Percentiles rank a stretch among this genome's conserved stretches.
Conservation (phyloP, 2,797 vertebrate genomes). For the Botia kubotai region DNA sequence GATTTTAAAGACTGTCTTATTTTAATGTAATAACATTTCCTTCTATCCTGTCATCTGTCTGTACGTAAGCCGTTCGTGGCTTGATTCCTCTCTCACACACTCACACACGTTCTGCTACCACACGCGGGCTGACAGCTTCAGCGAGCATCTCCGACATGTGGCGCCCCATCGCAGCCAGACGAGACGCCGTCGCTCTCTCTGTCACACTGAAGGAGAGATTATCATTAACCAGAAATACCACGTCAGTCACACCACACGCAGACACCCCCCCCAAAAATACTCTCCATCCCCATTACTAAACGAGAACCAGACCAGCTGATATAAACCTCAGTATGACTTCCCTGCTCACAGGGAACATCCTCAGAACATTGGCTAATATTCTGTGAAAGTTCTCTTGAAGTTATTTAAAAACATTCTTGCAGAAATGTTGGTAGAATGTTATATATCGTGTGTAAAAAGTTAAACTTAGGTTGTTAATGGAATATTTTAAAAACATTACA, state of each 20-base stretch:
- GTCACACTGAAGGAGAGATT: constrained; percentile 32
- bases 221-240: constrained; percentile 43
- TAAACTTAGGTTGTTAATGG: too few relatives aligned
- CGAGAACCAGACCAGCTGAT: constrained; percentile 39
- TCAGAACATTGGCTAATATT: too few relatives aligned
- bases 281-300: constrained; percentile 47
- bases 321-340: neutral
- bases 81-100: neutral
- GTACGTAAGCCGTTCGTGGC: neutral
- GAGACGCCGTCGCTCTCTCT: constrained; percentile 30
- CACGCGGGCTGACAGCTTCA: neutral
- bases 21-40: neutral
- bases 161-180: constrained; percentile 22
- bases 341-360: neutral
- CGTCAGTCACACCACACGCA: constrained; percentile 52
- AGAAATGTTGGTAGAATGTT: too few relatives aligned
- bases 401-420: too few relatives aligned
- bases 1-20: neutral
- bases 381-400: too few relatives aligned
- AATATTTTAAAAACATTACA: too few relatives aligned
- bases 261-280: constrained; percentile 21
- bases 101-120: neutral
- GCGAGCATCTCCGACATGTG: neutral
- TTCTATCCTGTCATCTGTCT: neutral
- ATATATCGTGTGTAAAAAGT: too few relatives aligned